phyloP scores from a whole-genome alignment of 2,113 vertebrate species.

The Salvelinus namaycush region DNA sequence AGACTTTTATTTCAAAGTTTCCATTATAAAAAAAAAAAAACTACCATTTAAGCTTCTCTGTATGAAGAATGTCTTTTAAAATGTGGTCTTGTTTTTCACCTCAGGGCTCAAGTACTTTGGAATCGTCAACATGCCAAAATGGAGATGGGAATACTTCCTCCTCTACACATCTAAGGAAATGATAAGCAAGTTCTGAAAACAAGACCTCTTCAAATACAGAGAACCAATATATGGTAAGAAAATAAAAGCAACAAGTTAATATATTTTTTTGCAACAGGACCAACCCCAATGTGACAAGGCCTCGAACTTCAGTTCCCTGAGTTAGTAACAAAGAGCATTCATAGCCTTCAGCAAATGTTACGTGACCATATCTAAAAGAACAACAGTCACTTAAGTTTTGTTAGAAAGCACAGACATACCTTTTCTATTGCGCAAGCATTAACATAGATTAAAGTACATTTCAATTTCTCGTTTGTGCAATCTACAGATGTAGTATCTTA shows the following conservation, averaged over 20 bases:
- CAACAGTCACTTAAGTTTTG: slow-evolving; percentile 29
- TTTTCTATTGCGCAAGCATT: slow-evolving; percentile 54
- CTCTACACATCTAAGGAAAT: slow-evolving; percentile 3
- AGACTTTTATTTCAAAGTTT: slow-evolving; percentile 69
- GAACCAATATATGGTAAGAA: slow-evolving; percentile 34
- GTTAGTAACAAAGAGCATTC: slow-evolving; percentile 75
- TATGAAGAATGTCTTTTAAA: slow-evolving; percentile 44
- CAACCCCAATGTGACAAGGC: slow-evolving; percentile 45
- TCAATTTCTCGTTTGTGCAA: slow-evolving; percentile 59
- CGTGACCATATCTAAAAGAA: slow-evolving; percentile 42
- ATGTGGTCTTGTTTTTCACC: slow-evolving; percentile 10
- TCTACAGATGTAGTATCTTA: slow-evolving; percentile 21
- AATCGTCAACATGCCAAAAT: slow-evolving; percentile 21
- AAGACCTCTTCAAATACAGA: slow-evolving; percentile 21
- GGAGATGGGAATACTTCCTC: slow-evolving; percentile 28
- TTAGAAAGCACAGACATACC: slow-evolving; percentile 46
- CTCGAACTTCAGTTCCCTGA: slow-evolving; percentile 78
- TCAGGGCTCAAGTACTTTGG: slow-evolving; percentile 32
- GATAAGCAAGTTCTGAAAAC: slow-evolving; percentile 36
- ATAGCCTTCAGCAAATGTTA: slow-evolving; percentile 49
- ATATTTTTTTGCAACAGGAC: slow-evolving; percentile 51
- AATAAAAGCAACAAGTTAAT: slow-evolving; percentile 57
- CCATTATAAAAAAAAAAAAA: slow-evolving; percentile 53
- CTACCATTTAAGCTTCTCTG: slow-evolving; percentile 40
- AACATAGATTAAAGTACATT: slow-evolving; percentile 51